Base-by-base conservation (phyloP, 2,113 vertebrate genomes). In the Neodon shergylaensis region DNA sequence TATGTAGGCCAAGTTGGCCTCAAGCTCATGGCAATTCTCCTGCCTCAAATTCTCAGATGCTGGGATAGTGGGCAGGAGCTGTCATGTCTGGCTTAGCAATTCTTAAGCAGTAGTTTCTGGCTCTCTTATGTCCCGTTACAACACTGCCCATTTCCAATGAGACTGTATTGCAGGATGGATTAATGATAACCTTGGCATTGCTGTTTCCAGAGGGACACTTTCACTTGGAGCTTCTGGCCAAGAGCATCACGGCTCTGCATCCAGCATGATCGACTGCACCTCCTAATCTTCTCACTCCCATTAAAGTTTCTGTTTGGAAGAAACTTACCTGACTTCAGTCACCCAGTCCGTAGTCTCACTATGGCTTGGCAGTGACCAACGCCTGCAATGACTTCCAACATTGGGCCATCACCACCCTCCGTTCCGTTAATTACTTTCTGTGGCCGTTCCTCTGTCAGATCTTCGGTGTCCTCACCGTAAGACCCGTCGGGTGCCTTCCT, bases 71-170 rank as follows among this genome's bases (percentile, higher is more conserved):
- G 28, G 42, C 4, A 42, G 3, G 61, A 33, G 61, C 65, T 31
- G 17, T 42, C 26, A 7, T 22, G 47, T 33, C 44, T n/a, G 31
- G 19, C 65, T 86, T 70, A 26, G 7, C 44, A 52, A 7, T 54
- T 52, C 66, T 98, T 96, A 96, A 98, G 95, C 96, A 88, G 83
- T 92, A 94, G 95, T 91, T 97, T 92, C 92, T 92, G 92, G 91
- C 97, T 96, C 96, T 94, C 95, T 96, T 97, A 96, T 92, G 95
- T 94, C 96, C 77, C 72, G 94, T 95, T 96, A 92, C 92, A 95
- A 93, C 96, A 93, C 94, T 92, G 92, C 94, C 95, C 96, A 93
- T 97, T 97, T 98, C 81, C 74, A 94, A 94, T 86, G 24, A 17
- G 6, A n/a, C 26, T 54, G 49, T 44, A 86, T 52, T 61, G 44